These are phyloP conservation scores for Hyposmocoma kahamanoa DNA, from an alignment of 1,140 invertebrate genomes.

Conservation along the genomic window DNA sequence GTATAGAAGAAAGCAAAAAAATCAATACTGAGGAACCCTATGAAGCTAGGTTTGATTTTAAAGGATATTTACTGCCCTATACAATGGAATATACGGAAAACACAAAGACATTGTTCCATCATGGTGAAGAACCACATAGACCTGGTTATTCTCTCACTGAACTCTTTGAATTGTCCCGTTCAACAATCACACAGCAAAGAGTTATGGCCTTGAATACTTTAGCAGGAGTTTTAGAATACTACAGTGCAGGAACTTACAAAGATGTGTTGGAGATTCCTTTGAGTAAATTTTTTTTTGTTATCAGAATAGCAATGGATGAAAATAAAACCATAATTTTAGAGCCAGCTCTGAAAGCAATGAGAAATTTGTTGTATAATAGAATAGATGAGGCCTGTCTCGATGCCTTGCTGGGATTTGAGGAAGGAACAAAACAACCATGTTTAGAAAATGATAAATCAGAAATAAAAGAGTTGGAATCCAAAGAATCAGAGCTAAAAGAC, in stretches of 20 bases:
- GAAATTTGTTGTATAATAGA: slow-evolving; percentile 82
- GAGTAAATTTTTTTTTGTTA: slow-evolving; percentile 83
- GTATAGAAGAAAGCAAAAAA: slow-evolving; percentile 73
- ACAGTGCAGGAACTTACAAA: slow-evolving; percentile 83
- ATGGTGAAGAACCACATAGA: slow-evolving; percentile 92
- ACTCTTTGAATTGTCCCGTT: slow-evolving; percentile 82
- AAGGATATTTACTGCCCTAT: slow-evolving; percentile 81
- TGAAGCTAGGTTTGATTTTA: slow-evolving; percentile 82
- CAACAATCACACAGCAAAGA: slow-evolving; percentile 85
- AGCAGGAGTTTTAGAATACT: slow-evolving; percentile 85
- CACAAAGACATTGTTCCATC: slow-evolving; percentile 85
- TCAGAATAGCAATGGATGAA: slow-evolving; percentile 91
- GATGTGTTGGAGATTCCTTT: slow-evolving; percentile 77
- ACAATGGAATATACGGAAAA: slow-evolving; percentile 75
- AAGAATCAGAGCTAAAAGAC: slow-evolving; percentile 84
- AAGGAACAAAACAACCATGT: slow-evolving; percentile 78
- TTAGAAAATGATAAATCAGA: slow-evolving; percentile 72
- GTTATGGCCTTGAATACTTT: slow-evolving; percentile 85
- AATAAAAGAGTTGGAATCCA: slow-evolving; percentile 75
- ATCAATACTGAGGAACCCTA: slow-evolving; percentile 75
- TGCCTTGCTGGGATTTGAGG: slow-evolving; percentile 79
- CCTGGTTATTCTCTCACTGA: slow-evolving; percentile 93
- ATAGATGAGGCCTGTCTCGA: slow-evolving; percentile 86
- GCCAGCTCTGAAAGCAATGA: slow-evolving; percentile 81
- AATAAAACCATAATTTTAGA: slow-evolving; percentile 82